Evolutionary conservation across 2,888 invertebrate genomes (phyloP), one percentile per base, ranked within the genome.

Genomic region (Fabriciana adippe): DNA sequence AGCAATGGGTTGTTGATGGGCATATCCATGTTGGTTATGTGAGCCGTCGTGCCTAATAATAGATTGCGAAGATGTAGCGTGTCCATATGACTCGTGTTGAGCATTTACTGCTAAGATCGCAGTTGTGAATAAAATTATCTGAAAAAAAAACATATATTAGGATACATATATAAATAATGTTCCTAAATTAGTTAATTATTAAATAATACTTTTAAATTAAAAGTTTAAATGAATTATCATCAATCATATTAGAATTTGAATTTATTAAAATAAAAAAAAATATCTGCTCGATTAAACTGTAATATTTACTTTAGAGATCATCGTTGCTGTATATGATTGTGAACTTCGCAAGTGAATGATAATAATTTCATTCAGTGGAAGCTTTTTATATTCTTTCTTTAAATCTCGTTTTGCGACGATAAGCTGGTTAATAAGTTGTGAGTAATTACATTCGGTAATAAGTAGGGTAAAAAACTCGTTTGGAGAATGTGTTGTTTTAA

Each of bases 231-330:
- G 5, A n/a, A n/a, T 18, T 18, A 18, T 18, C 18, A 18, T 18
- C 18, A 18, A 6, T 50, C 3, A 41, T 11, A 8, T 8, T 8
- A 11, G 35, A 50, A 50, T 50, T n/a, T 5, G 2, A 60, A 13
- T 48, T 8, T 21, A 48, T 59, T n/a, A 0, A 4, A 26, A 26
- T 14, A 14, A 21, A 21, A 21, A 50, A 16, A 55, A 35, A 15
- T 55, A 31, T 61, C 18, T 35, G 8, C 1, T 13, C 45, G 21
- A 48, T 14, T 51, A 65, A 55, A 55, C 41, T 16, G 45, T 51
- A 18, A 48, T 67, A 78, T 83, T 82, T 69, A 86, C 86, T 81
- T 82, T 84, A 47, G 74, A 78, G 69, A 81, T 78, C 85, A 87
- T 86, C 61, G 79, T 81, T 71, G 67, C 70, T 71, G 71, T 78